phyloP scores from a whole-genome alignment of 2,888 invertebrate species.

The Cosmia pyralina region DNA sequence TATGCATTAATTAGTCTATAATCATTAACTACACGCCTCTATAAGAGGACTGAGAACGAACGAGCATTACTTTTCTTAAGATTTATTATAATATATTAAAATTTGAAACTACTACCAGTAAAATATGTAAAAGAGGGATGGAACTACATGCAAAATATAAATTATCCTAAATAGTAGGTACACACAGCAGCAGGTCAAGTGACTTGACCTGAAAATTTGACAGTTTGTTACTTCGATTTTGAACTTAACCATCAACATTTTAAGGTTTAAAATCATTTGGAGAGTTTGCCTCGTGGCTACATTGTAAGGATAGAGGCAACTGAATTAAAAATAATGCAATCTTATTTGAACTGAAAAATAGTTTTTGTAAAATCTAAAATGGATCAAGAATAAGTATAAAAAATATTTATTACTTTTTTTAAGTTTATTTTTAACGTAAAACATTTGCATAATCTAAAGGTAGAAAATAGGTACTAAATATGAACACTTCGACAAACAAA shows the following conservation, averaged over 20 bases:
- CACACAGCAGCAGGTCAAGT: too few relatives aligned
- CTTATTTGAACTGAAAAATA: neutral
- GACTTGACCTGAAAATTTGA: too few relatives aligned
- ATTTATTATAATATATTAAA: slow-evolving; percentile 5
- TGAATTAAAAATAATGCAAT: neutral
- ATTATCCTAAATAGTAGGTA: slow-evolving; percentile 5
- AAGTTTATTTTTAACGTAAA: too few relatives aligned
- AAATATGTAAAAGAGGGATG: neutral
- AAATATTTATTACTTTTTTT: too few relatives aligned
- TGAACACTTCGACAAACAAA: too few relatives aligned
- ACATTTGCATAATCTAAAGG: too few relatives aligned
- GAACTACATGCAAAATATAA: slow-evolving; percentile 2
- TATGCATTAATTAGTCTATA: slow-evolving; percentile 37
- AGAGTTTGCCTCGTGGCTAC: neutral
- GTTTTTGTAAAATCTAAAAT: neutral
- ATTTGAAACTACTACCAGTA: slow-evolving; percentile 6
- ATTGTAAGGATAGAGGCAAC: neutral
- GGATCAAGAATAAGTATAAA: too few relatives aligned
- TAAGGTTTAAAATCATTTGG: neutral
- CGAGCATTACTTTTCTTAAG: slow-evolving; percentile 37
- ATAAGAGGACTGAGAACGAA: slow-evolving; percentile 51
- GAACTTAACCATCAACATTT: too few relatives aligned
- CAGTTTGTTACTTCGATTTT: too few relatives aligned
- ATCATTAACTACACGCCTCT: slow-evolving; percentile 44
- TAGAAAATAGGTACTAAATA: too few relatives aligned